Evolutionary conservation across 2,888 invertebrate genomes (phyloP), one percentile per base, ranked within the genome.

Genomic region (Ochlodes sylvanus): DNA sequence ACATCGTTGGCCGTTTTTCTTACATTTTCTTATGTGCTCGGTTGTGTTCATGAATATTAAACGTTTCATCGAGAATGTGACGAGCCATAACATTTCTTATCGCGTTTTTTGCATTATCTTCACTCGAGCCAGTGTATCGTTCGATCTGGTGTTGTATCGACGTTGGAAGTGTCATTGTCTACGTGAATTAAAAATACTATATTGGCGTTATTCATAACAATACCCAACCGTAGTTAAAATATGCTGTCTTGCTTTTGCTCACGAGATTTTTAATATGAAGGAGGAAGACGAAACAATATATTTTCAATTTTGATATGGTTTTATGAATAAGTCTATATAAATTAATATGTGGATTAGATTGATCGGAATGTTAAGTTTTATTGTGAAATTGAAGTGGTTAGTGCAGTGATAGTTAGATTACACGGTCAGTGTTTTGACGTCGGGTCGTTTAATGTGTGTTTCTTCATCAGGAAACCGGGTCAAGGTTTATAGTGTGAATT

Each of bases 71-170:
- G 56, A 50, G 58, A 58, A 58, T 65, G 65, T 65, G 58, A 52
- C 1, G 9, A 19, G 38, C 38, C 58, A 38, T 52, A 58, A 44
- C 44, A 34, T 52, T 58, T 65, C 65, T 65, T 65, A 65, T 65
- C 65, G 32, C 52, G 27, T 65, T 64, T 65, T 64, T 50, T 21
- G 32, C 34, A 57, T 69, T 69, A 71, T 69, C 69, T 67, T 64
- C 57, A 68, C 58, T 27, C 27, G 27, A 5, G 15, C 56, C 71
- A 71, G 60, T 67, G 50, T 63, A 60, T 58, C 58, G 57, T 38
- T 7, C 38, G 69, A 32, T 63, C 41, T 63, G 52, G 47, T 67
- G 63, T 50, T 38, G 56, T 47, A 17, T 50, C 58, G 63, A 70
- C 69, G 66, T 57, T 38, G 14, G 47, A 17, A 21, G 15, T 68